These are phyloP conservation scores for Azorinus chamasolen DNA, from an alignment of 2,888 invertebrate species.

Conservation along the genomic window DNA sequence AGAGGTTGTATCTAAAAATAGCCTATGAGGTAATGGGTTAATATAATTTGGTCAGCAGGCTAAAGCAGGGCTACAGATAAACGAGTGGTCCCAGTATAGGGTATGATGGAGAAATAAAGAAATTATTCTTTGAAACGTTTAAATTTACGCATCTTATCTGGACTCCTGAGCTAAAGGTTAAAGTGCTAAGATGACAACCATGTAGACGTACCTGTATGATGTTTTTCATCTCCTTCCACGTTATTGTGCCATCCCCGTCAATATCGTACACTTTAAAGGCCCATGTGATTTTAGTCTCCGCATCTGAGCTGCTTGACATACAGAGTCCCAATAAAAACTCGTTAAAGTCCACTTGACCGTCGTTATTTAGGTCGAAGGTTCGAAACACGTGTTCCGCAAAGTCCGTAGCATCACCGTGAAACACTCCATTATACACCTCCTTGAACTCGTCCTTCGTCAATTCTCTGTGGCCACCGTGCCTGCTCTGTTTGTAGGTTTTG, in stretches of 20 bases:
- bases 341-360: conserved; percentile 64
- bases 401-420: conserved; percentile 60
- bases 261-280: conserved; percentile 72
- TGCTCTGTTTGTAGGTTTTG: conserved; percentile 41
- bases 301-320: conserved; percentile 57
- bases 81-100: too few species aligned
- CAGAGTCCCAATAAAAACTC: conserved; percentile 69
- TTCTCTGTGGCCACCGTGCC: conserved; percentile 48
- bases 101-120: too few species aligned
- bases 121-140: too few species aligned
- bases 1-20: too few species aligned
- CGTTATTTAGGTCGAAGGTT: conserved; percentile 66
- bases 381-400: conserved; percentile 70
- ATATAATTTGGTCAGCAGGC: too few species aligned
- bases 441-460: conserved; percentile 62
- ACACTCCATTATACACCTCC: conserved; percentile 61
- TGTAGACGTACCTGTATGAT: conserved; percentile 62
- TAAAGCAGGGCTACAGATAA: too few species aligned
- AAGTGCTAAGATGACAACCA: too few species aligned
- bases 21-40: too few species aligned
- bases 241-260: conserved; percentile 66
- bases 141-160: too few species aligned
- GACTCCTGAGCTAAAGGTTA: too few species aligned
- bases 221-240: conserved; percentile 65
- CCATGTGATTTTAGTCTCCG: conserved; percentile 66